Evolutionary conservation across 1,140 invertebrate species (phyloP), one percentile per base, ranked within the genome.

Genomic region (Drosophila kepulauana): DNA sequence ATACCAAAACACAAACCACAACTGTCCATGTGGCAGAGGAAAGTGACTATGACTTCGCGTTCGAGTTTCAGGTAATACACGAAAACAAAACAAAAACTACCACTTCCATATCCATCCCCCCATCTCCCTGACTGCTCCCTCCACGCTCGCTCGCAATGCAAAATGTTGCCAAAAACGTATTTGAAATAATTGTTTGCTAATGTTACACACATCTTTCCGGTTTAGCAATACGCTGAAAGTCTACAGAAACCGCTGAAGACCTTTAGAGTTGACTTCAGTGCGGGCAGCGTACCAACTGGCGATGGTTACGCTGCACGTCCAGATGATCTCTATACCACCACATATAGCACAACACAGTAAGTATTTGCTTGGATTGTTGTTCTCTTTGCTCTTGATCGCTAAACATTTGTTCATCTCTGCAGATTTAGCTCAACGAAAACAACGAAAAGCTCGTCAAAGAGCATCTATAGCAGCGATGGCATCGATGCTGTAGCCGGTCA

Each of bases 11-110:
- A 52, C 58, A 72, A 68, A 80, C 56, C 49, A 74, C 84, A 79
- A 88, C 81, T 88, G 80, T 81, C 85, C 73, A 89, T 58, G 85
- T 90, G 86, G 75, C 85, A 90, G 85, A 91, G 78, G 88, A 91
- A 91, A 93, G 94, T 91, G 94, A 94, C 80, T 94, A 94, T 93
- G 93, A 94, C 92, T 94, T 94, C 92, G 93, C 94, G 69, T 94
- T 93, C 91, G 94, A 94, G 92, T 94, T 94, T 92, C 93, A 94
- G 94, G 94, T 94, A 93, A 92, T 75, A 33, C 63, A 70, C 46
- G 16, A 43, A 52, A 52, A 45, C 35, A 30, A 41, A 3, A 45
- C 46, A 28, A 16, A 41, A 3, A 45, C 41, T 52, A 16, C 48
- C 15, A 35, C 33, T 38, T 45, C 43, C 49, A 33, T 45, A 6